These are phyloP conservation scores for Muscicapa adusta DNA, from an alignment of 2,113 vertebrate genomes.

Conservation along the genomic window DNA sequence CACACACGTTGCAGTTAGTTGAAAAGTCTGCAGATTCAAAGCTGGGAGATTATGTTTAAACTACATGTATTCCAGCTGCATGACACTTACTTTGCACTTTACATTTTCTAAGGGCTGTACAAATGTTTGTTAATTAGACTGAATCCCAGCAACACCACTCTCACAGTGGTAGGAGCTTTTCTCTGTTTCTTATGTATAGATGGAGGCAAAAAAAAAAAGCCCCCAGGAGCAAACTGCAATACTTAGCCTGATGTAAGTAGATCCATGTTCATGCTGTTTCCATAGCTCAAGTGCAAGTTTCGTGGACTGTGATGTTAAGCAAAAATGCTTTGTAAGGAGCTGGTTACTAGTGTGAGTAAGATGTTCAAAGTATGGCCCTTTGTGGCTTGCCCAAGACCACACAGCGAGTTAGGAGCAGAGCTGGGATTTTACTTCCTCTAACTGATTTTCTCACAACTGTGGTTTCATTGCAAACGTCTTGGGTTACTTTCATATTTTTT, in stretches of 20 bases:
- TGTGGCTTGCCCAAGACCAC: background rate
- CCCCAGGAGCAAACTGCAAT: background rate
- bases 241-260: background rate
- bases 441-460: conserved; percentile 43
- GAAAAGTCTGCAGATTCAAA: background rate
- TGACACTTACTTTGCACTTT: background rate
- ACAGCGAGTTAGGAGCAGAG: conserved; percentile 9
- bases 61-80: background rate
- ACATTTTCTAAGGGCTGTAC: background rate
- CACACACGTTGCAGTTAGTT: background rate
- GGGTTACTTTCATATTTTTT: background rate
- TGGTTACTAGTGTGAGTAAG: conserved; percentile 7
- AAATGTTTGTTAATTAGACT: conserved; percentile 9
- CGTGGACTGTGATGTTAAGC: background rate
- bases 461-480: conserved; percentile 11
- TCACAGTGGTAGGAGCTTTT: background rate
- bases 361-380: conserved; percentile 28
- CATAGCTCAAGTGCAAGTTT: background rate
- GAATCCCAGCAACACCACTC: background rate
- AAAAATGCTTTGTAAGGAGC: conserved; percentile 20
- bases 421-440: conserved; percentile 24
- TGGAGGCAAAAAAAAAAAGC: background rate
- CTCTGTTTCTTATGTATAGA: background rate
- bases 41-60: background rate
- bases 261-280: background rate